Evolutionary conservation across 2,113 vertebrate genomes (phyloP).

Genomic region (Orthonyx spaldingii): DNA sequence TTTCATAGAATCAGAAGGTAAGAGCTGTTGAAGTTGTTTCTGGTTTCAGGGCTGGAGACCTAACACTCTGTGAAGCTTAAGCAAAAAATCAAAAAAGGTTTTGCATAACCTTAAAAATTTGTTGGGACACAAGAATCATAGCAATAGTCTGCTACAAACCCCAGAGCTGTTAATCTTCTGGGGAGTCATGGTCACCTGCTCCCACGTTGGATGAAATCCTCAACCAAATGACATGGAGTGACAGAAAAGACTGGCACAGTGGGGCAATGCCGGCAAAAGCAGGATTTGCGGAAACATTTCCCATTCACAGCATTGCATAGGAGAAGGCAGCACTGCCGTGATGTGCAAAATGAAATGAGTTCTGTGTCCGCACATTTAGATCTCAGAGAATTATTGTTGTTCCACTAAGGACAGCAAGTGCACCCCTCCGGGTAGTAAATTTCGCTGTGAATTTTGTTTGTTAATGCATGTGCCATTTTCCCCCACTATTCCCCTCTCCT

Average conservation of each 20-base stretch:
- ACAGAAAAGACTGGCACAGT: not conserved
- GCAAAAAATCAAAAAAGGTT: not conserved
- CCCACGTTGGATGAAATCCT: not conserved
- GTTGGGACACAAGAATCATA: not conserved
- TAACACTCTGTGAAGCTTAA: not conserved
- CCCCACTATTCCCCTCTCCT: not conserved
- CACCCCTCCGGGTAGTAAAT: not conserved
- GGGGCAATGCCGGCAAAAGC: not conserved
- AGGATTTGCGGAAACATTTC: not conserved
- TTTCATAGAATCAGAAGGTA: not conserved
- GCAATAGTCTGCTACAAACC: not conserved
- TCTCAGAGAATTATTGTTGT: not conserved
- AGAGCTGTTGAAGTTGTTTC: not conserved
- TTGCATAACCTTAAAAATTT: not conserved
- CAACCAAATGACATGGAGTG: not conserved
- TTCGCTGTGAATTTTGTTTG: not conserved
- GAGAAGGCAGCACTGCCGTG: not conserved
- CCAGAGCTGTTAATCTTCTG: not conserved
- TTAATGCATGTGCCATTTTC: not conserved
- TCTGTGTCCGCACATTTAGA: not conserved
- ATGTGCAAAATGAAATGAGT: not conserved
- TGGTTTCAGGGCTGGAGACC: not conserved
- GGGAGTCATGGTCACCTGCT: not conserved
- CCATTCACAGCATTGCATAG: not conserved
- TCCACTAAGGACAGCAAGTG: not conserved